Evolutionary conservation across 2,888 invertebrate species (phyloP), one percentile per base, ranked within the genome.

Genomic region (Meteorus colon): DNA sequence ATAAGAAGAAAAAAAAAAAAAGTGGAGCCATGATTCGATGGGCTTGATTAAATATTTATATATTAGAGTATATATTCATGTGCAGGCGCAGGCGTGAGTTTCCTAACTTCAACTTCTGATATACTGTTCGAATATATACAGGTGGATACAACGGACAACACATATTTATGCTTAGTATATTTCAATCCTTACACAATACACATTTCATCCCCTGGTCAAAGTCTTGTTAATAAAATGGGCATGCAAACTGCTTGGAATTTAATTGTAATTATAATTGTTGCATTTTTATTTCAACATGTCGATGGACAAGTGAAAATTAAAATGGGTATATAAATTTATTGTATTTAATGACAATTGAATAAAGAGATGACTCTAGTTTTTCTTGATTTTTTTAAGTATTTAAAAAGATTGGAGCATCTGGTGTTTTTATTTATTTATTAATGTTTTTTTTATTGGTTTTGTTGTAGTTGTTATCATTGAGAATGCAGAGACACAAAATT

Each of bases 21-120:
- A 74, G 82, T 82, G 83, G 82, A 83, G 82, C 81, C 81, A 82
- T 79, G 83, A 84, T 86, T 87, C 85, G 85, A 87, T 83, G 80
- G 84, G 79, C 19, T 79, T 78, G 76, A 83, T 86, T 78, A 79
- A 87, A 87, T 85, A 88, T 88, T 87, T 79, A 88, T 85, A 83
- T 81, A 80, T 80, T 77, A 51, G 63, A 24, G n/a, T 4, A 31
- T 55, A 29, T 60, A 34, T 66, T 63, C 78, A 66, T 76, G 74
- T 29, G 51, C 41, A 74, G 72, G 85, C 85, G 84, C 86, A 84
- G 82, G 85, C 86, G 86, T 84, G 77, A 80, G 77, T 78, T 80
- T 76, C 78, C 55, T 31, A 19, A 27, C 45, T 69, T 73, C 5
- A 65, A 59, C 41, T 73, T 63, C 73, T 69, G 73, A 27, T n/a